Percentiles rank a stretch among this genome's conserved stretches.
Evolutionary conservation across 2,888 invertebrate genomes (phyloP).

Genomic region (Matsumyia berberina): DNA sequence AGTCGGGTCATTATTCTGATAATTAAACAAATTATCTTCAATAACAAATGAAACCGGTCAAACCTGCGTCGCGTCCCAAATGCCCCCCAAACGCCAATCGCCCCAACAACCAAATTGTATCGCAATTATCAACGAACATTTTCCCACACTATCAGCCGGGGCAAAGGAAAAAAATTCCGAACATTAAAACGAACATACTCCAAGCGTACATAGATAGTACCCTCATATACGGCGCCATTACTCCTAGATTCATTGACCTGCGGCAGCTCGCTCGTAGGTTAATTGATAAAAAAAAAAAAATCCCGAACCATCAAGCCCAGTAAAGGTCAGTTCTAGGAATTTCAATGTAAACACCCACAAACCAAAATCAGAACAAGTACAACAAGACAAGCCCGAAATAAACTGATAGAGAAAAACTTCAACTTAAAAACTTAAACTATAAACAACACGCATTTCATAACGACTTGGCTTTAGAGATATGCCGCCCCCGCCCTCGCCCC

Average conservation of each 20-base stretch:
- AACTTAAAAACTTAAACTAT: slow-evolving; percentile 29
- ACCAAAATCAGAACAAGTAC: slow-evolving; percentile 26
- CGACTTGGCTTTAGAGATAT: neutral
- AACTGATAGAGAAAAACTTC: neutral
- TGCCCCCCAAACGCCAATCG: neutral
- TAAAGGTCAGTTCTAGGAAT: slow-evolving; percentile 30
- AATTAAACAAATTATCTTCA: neutral
- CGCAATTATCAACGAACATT: slow-evolving; percentile 20
- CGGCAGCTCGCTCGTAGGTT: slow-evolving; percentile 23
- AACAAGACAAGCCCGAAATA: neutral
- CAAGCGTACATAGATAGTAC: slow-evolving; percentile 3
- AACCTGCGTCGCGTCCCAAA: neutral
- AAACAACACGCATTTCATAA: slow-evolving; percentile 20
- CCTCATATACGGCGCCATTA: slow-evolving; percentile 18
- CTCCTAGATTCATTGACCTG: slow-evolving; percentile 37
- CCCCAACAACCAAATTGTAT: neutral
- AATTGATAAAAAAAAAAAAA: slow-evolving; percentile 37
- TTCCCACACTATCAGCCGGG: slow-evolving; percentile 33
- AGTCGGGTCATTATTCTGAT: slow-evolving; percentile 7
- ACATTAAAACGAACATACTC: slow-evolving; percentile 1
- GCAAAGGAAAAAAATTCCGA: neutral
- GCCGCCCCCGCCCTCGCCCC: neutral
- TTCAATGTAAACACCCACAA: slow-evolving; percentile 42
- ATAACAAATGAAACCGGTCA: slow-evolving; percentile 8
- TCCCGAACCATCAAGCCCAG: slow-evolving; percentile 7